Conservation (phyloP, 2,113 vertebrate species). For the Trachemys scripta region DNA sequence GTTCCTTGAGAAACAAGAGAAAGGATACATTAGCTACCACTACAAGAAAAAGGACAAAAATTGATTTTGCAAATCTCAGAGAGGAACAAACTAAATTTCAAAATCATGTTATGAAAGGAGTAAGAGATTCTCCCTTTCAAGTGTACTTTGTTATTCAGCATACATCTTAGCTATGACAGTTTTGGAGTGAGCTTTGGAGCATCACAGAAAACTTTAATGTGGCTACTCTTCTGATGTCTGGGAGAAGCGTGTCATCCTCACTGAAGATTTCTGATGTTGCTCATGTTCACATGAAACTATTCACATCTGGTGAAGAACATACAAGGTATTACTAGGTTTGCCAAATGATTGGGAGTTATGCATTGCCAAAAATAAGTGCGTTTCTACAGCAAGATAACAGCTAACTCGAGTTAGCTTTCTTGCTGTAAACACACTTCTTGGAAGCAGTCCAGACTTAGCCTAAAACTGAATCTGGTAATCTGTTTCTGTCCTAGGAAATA, state of each 20-base stretch:
- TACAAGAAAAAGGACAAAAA: not conserved
- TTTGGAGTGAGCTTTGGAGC: not conserved
- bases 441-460: not conserved
- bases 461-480: slow-evolving; percentile 20
- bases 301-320: not conserved
- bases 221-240: not conserved
- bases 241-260: not conserved
- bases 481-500: slow-evolving; percentile 26
- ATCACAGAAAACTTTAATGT: not conserved
- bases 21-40: not conserved
- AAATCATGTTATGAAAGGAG: not conserved
- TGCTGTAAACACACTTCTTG: not conserved
- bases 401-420: slow-evolving; percentile 24
- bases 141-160: not conserved
- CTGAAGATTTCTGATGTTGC: not conserved
- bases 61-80: not conserved
- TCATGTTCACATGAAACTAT: not conserved
- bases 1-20: not conserved
- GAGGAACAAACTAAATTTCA: slow-evolving; percentile 2
- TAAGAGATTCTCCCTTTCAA: not conserved
- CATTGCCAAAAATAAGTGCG: not conserved
- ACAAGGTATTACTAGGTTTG: not conserved
- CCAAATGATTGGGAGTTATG: not conserved
- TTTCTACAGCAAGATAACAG: not conserved
- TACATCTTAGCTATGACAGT: not conserved